These are phyloP conservation scores for Poecilia latipinna DNA, from an alignment of 2,113 vertebrate species.

Conservation along the genomic window DNA sequence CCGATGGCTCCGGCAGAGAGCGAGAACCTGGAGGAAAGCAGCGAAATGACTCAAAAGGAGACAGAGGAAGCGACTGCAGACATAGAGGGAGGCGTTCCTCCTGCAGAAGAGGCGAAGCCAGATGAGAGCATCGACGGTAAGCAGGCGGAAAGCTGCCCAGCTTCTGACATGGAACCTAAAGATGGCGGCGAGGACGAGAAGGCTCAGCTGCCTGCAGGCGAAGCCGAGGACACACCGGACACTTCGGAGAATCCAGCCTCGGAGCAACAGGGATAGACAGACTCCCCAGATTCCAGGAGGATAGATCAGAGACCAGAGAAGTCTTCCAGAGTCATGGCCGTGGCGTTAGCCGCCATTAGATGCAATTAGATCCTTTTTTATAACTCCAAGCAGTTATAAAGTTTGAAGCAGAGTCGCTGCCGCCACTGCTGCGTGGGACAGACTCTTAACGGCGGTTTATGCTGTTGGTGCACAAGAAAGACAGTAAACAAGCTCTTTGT, in stretches of 20 bases:
- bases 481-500: not conserved
- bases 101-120: constrained; percentile 14
- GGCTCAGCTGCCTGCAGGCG: constrained; percentile 20
- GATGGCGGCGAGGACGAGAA: constrained; percentile 33
- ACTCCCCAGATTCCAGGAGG: not conserved
- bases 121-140: constrained; percentile 8
- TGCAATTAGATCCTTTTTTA: constrained; percentile 49
- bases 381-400: not conserved
- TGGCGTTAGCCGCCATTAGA: constrained; percentile 40
- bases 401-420: constrained; percentile 10
- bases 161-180: constrained; percentile 16
- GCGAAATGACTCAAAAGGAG: not conserved
- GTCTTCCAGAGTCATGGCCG: constrained; percentile 60
- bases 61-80: not conserved
- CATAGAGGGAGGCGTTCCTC: accelerated
- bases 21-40: not conserved
- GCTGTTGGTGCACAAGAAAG: constrained; percentile 28
- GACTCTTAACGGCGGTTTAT: constrained; percentile 7
- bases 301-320: constrained; percentile 11
- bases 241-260: constrained; percentile 18
- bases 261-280: constrained; percentile 38
- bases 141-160: not conserved
- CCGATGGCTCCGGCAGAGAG: not conserved
- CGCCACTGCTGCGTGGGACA: constrained; percentile 11
- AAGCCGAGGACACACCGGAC: constrained; percentile 25